Evolutionary conservation across 2,888 invertebrate genomes (phyloP).

Genomic region (Cheilosia variabilis): DNA sequence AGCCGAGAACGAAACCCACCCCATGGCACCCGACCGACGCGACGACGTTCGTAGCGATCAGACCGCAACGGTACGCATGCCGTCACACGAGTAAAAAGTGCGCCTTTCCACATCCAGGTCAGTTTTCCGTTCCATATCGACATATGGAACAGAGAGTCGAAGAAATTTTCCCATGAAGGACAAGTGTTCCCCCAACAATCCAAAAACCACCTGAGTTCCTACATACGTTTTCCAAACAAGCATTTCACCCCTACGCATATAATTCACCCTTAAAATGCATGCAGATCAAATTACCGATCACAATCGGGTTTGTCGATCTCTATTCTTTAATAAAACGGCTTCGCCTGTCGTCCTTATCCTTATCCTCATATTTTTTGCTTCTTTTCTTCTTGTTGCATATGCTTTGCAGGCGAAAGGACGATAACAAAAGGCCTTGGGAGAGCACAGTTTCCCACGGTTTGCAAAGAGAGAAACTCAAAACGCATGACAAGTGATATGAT

Average conservation of each 20-base stretch:
- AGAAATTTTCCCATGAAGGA: constrained; percentile 72
- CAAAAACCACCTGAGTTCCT: constrained; percentile 58
- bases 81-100: constrained; percentile 64
- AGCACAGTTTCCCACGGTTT: constrained; percentile 65
- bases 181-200: constrained; percentile 61
- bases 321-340: constrained; percentile 48
- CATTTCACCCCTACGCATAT: constrained; percentile 57
- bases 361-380: constrained; percentile 10
- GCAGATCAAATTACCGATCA: constrained; percentile 71
- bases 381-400: constrained; percentile 46
- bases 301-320: constrained; percentile 57
- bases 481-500: constrained; percentile 66
- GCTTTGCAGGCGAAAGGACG: constrained; percentile 38
- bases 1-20: constrained; percentile 51
- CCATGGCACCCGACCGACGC: constrained; percentile 29
- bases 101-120: constrained; percentile 39
- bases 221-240: constrained; percentile 42
- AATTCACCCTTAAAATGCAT: constrained; percentile 59
- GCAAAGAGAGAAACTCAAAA: constrained; percentile 52
- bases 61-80: constrained; percentile 36
- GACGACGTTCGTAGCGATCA: neutral
- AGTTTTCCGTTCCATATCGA: constrained; percentile 9
- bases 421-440: constrained; percentile 43
- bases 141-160: constrained; percentile 6
- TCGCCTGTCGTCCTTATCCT: constrained; percentile 31